These are phyloP conservation scores for Tachina lurida DNA, from an alignment of 2,888 invertebrate genomes.

Conservation along the genomic window DNA sequence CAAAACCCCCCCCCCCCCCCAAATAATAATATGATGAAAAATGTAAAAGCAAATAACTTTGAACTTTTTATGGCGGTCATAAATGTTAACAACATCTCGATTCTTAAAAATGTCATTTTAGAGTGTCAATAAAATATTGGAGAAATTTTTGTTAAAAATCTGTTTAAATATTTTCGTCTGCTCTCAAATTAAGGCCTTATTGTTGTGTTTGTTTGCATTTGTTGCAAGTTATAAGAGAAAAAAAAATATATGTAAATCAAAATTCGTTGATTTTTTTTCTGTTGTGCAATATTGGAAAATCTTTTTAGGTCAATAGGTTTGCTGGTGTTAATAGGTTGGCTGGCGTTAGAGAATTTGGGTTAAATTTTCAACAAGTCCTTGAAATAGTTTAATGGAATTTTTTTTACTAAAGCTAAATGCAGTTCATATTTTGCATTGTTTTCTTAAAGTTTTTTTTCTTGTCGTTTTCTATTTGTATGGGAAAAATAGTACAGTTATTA, in stretches of 20 bases:
- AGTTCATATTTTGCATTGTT: no score
- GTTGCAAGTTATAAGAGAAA: neutral
- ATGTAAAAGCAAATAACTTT: conserved; percentile 37
- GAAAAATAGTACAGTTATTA: no score
- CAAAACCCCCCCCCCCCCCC: neutral
- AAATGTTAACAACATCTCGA: conserved; percentile 63
- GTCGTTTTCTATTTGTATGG: neutral
- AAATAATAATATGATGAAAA: conserved; percentile 26
- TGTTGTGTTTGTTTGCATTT: neutral
- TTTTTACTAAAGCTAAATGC: neutral
- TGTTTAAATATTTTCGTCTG: conserved; percentile 19
- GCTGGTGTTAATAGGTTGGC: neutral
- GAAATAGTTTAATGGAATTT: neutral
- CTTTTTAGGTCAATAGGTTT: conserved; percentile 18
- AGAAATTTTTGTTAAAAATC: conserved; percentile 48
- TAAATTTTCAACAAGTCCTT: neutral
- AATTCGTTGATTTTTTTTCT: neutral
- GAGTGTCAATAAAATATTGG: conserved; percentile 64
- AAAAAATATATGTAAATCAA: neutral
- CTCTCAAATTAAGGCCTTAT: conserved; percentile 13
- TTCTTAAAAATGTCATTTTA: conserved; percentile 63
- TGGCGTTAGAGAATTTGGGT: neutral
- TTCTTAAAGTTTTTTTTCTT: neutral
- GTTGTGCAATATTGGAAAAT: neutral
- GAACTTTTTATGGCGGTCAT: conserved; percentile 48